Conservation (phyloP, 2,888 invertebrate species). For the Seladonia tumulorum region DNA sequence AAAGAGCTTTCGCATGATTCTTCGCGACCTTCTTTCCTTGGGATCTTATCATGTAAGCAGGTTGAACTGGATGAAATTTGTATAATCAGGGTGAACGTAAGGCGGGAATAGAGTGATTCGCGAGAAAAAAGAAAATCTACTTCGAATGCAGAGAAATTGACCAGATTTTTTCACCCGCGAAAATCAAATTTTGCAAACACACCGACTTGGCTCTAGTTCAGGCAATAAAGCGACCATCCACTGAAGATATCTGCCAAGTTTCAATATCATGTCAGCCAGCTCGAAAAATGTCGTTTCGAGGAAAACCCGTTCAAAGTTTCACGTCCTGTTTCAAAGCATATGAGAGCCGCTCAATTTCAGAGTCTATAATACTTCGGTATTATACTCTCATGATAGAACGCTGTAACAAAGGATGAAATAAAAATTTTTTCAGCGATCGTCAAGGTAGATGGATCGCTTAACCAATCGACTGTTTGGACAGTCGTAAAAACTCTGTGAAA, state of each 20-base stretch:
- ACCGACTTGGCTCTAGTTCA: conserved; percentile 3
- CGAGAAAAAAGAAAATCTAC: not conserved
- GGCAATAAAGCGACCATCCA: conserved; percentile 1
- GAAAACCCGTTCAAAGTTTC: not conserved
- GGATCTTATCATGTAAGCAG: not conserved
- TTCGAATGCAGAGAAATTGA: not conserved
- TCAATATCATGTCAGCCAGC: conserved; percentile 3
- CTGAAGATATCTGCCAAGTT: conserved; percentile 4
- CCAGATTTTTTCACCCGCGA: not conserved
- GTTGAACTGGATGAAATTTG: not conserved
- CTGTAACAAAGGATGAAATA: not conserved
- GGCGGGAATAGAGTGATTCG: not conserved
- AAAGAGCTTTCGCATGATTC: not conserved
- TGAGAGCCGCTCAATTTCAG: not conserved
- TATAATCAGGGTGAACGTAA: not conserved
- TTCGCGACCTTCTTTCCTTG: not conserved
- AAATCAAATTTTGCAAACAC: not conserved
- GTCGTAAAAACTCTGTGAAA: not conserved
- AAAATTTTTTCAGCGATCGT: not conserved
- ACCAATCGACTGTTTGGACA: not conserved
- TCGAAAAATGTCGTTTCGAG: conserved; percentile 2
- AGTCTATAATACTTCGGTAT: not conserved
- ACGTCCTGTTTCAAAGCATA: not conserved
- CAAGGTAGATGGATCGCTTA: not conserved
- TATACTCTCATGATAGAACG: not conserved